These are phyloP conservation scores for Tanytarsus gracilentus DNA, from an alignment of 2,888 invertebrate genomes.

Conservation along the genomic window DNA sequence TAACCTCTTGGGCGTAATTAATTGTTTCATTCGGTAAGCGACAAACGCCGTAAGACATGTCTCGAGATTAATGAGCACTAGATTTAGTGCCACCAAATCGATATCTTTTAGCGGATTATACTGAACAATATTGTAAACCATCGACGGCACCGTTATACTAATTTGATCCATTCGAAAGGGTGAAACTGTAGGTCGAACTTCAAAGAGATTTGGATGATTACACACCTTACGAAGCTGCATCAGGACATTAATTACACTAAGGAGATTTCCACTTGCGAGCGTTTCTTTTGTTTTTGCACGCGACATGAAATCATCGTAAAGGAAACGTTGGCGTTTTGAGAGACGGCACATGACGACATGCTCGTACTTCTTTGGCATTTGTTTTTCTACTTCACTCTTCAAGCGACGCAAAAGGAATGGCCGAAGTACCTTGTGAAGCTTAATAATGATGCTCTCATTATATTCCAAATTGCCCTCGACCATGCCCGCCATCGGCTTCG, in stretches of 20 bases:
- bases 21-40: slow-evolving; percentile 68
- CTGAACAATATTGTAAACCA: slow-evolving; percentile 59
- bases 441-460: slow-evolving; percentile 78
- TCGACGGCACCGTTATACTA: slow-evolving; percentile 58
- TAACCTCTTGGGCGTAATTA: slow-evolving; percentile 59
- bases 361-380: slow-evolving; percentile 94
- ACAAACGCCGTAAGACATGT: slow-evolving; percentile 67
- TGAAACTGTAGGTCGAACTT: slow-evolving; percentile 88
- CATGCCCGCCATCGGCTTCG: slow-evolving; percentile 93
- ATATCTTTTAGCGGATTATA: slow-evolving; percentile 68
- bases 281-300: slow-evolving; percentile 90
- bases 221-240: slow-evolving; percentile 97
- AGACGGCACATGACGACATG: slow-evolving; percentile 88
- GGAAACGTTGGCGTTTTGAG: slow-evolving; percentile 89
- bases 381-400: slow-evolving; percentile 93
- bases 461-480: slow-evolving; percentile 87
- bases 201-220: slow-evolving; percentile 97
- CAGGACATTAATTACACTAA: slow-evolving; percentile 91
- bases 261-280: slow-evolving; percentile 81
- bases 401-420: slow-evolving; percentile 87
- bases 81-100: slow-evolving; percentile 54
- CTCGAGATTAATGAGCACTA: slow-evolving; percentile 58
- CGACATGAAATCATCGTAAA: slow-evolving; percentile 99
- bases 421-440: slow-evolving; percentile 85
- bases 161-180: slow-evolving; percentile 85